A percentile compares a stretch with the other conserved stretches of the same genome.
Conservation (phyloP, 2,113 vertebrate species). For the Argyrosomus japonicus region DNA sequence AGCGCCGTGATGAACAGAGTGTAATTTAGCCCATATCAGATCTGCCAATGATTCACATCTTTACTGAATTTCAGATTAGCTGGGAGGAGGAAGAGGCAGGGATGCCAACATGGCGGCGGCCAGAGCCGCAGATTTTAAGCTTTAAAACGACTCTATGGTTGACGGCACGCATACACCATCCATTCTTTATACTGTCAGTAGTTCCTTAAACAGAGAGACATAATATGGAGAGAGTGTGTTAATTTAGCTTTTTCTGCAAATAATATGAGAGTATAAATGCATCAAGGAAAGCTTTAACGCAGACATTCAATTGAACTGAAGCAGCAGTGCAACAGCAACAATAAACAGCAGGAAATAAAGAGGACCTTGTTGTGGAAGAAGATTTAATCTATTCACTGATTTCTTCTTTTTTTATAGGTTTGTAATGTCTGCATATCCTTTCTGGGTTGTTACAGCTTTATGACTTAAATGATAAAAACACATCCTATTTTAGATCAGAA, state of each 20-base stretch:
- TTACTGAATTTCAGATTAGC: no score
- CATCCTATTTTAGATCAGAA: slow-evolving; percentile 22
- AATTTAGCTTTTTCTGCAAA: slow-evolving; percentile 1
- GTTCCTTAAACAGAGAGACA: background rate
- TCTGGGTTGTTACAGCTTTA: background rate
- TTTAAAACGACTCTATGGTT: no score
- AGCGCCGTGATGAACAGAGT: no score
- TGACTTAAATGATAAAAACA: slow-evolving; percentile 32
- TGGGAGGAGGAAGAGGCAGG: no score
- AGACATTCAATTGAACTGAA: background rate
- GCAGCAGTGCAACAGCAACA: background rate
- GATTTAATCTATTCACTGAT: background rate
- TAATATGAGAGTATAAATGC: slow-evolving; percentile 1
- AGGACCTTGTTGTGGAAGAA: background rate
- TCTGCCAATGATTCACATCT: no score
- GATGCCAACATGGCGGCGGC: no score
- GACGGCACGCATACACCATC: no score
- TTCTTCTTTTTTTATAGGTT: slow-evolving; percentile 7
- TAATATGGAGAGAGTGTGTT: background rate
- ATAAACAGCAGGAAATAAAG: background rate
- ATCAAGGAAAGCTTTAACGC: background rate
- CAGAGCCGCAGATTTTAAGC: no score
- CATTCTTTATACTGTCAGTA: no score
- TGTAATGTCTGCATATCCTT: slow-evolving; percentile 1
- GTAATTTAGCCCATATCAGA: no score